A percentile compares a stretch with the other conserved stretches of the same genome.
Conservation (phyloP, 35 echinoderm and acorn worm genomes). For the Hemicentrotus pulcherrimus region DNA sequence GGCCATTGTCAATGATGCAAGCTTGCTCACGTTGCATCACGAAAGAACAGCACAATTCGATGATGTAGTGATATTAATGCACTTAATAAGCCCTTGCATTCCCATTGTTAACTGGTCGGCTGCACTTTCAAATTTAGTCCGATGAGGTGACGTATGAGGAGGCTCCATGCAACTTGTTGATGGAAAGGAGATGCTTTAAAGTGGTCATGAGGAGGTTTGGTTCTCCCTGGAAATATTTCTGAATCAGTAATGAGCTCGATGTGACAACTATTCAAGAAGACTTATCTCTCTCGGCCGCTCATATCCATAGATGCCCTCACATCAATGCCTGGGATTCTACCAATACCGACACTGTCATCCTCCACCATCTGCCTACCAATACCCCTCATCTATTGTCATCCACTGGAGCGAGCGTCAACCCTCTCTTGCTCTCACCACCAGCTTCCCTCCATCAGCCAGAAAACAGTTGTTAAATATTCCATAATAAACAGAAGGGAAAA, state of each 20-base stretch:
- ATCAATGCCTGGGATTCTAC: not conserved
- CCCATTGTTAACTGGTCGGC: not conserved
- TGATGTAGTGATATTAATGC: not conserved
- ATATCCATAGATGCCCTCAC: not conserved
- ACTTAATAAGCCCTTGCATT: not conserved
- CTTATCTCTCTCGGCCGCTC: not conserved
- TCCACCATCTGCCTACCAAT: not conserved
- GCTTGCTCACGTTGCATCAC: not conserved
- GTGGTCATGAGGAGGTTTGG: not conserved
- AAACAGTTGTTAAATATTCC: conserved; percentile 3
- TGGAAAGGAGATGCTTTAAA: not conserved
- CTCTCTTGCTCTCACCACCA: not conserved
- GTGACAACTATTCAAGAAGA: not conserved
- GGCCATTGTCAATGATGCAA: not conserved
- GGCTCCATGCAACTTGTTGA: not conserved
- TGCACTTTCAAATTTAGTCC: not conserved
- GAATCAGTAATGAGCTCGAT: not conserved
- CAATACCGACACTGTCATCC: not conserved
- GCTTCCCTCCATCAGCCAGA: not conserved
- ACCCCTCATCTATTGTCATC: not conserved
- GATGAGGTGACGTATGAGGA: not conserved
- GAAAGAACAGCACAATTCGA: not conserved
- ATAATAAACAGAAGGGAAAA: not conserved
- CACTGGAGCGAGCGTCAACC: not conserved
- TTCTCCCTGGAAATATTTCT: not conserved